Conservation (phyloP, 1,140 invertebrate species). For the Magallana ariakensis region DNA sequence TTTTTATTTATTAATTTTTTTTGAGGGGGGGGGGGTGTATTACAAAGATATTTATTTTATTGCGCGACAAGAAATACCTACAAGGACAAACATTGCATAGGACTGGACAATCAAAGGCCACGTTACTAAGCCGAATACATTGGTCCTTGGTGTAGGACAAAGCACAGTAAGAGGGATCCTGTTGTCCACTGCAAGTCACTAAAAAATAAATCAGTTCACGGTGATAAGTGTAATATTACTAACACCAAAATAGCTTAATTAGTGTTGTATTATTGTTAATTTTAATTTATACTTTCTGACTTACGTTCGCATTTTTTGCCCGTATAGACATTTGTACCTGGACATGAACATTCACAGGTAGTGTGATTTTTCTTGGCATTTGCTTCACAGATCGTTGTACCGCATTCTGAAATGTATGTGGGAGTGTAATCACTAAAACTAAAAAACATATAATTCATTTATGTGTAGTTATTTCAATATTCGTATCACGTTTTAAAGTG, state of each 20-base stretch:
- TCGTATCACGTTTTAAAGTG: too few species aligned
- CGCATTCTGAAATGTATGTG: not conserved
- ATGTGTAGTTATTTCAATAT: too few species aligned
- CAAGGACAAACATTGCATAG: slow-evolving; percentile 39
- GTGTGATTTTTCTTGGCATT: slow-evolving; percentile 10
- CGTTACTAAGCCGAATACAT: slow-evolving; percentile 9
- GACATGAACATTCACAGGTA: slow-evolving; percentile 14
- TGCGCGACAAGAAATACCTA: not conserved
- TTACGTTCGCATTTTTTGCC: slow-evolving; percentile 30
- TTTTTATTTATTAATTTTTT: too few species aligned
- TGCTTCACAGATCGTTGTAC: not conserved
- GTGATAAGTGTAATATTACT: too few species aligned
- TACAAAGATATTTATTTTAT: too few species aligned
- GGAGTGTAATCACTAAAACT: too few species aligned
- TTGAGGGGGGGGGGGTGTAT: too few species aligned
- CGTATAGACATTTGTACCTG: not conserved
- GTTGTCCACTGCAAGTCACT: slow-evolving; percentile 20
- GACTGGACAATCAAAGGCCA: slow-evolving; percentile 29
- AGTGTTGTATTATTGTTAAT: too few species aligned
- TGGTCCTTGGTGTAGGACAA: not conserved
- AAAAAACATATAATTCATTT: too few species aligned
- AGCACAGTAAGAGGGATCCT: not conserved
- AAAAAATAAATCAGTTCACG: not conserved
- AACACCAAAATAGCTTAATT: too few species aligned
- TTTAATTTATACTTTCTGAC: too few species aligned